Evolutionary conservation across 2,888 invertebrate genomes (phyloP).

Genomic region (Spodoptera littoralis): DNA sequence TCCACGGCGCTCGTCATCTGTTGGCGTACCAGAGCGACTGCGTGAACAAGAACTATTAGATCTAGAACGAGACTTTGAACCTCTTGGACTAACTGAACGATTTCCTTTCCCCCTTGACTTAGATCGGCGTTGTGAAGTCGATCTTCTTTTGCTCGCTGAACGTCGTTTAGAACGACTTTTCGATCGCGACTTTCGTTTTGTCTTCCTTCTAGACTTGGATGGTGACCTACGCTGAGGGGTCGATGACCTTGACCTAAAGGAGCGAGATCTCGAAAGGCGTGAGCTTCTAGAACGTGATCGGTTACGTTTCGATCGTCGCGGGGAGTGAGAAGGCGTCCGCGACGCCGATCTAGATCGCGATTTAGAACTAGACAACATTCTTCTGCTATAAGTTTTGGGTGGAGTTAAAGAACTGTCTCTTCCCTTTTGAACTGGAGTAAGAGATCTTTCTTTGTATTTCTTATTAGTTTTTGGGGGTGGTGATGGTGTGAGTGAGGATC

Average conservation of each 20-base stretch:
- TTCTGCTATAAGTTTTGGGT: conserved; percentile 79
- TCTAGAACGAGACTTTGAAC: conserved; percentile 66
- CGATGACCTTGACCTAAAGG: conserved; percentile 64
- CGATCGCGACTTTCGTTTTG: conserved; percentile 67
- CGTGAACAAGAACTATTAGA: conserved; percentile 68
- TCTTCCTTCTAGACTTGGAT: conserved; percentile 66
- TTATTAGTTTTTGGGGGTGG: conserved; percentile 73
- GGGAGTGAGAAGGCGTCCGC: conserved; percentile 63
- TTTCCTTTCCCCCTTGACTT: conserved; percentile 66
- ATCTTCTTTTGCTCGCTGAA: conserved; percentile 62
- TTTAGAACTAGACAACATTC: conserved; percentile 72
- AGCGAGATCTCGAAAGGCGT: conserved; percentile 60
- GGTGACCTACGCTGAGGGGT: conserved; percentile 63
- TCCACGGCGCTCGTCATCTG: conserved; percentile 81
- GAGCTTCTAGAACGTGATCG: conserved; percentile 53
- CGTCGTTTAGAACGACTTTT: conserved; percentile 69
- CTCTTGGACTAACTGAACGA: conserved; percentile 56
- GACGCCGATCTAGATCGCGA: conserved; percentile 69
- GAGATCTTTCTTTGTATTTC: conserved; percentile 64
- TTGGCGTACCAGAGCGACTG: conserved; percentile 71
- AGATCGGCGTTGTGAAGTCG: conserved; percentile 64
- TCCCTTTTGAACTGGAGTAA: conserved; percentile 65
- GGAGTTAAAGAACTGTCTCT: conserved; percentile 80
- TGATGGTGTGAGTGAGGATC: conserved; percentile 72
- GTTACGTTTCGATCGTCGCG: conserved; percentile 63